Percentiles rank a stretch among this genome's conserved stretches.
phyloP scores from a whole-genome alignment of 2,113 vertebrate genomes.

The Phyllostomus hastatus region DNA sequence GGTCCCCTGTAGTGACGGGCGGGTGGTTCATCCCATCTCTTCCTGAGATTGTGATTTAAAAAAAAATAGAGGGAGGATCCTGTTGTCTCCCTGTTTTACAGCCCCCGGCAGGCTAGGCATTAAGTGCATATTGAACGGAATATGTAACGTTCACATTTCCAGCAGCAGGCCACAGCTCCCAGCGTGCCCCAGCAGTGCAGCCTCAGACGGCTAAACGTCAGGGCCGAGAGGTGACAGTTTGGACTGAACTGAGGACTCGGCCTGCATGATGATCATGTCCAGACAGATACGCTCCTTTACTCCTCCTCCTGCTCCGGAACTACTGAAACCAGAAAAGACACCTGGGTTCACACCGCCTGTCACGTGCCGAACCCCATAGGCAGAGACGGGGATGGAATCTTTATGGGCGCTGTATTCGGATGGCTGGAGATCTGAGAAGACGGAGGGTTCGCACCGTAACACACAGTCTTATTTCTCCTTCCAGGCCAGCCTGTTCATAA shows the following conservation, averaged over 20 bases:
- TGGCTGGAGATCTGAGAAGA: too few relatives aligned
- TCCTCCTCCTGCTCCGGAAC: neutral
- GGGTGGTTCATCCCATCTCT: neutral
- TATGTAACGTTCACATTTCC: neutral
- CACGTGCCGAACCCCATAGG: too few relatives aligned
- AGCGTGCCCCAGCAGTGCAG: neutral
- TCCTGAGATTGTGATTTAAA: neutral
- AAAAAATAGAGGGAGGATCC: neutral
- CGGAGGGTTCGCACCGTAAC: too few relatives aligned
- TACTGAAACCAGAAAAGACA: too few relatives aligned
- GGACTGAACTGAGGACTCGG: neutral
- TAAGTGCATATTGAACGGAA: neutral
- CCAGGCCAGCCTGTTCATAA: too few relatives aligned
- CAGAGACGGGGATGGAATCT: too few relatives aligned
- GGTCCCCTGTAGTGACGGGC: neutral
- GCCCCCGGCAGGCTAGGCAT: neutral
- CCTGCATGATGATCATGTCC: neutral
- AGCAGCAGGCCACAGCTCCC: neutral
- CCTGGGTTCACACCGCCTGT: too few relatives aligned
- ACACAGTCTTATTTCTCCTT: too few relatives aligned
- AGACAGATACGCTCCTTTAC: neutral
- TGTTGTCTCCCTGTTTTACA: neutral
- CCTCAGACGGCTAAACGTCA: neutral
- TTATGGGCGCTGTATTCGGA: too few relatives aligned
- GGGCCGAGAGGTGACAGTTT: neutral